These are phyloP conservation scores for Capromys pilorides DNA, from an alignment of 2,797 vertebrate genomes.

Conservation along the genomic window DNA sequence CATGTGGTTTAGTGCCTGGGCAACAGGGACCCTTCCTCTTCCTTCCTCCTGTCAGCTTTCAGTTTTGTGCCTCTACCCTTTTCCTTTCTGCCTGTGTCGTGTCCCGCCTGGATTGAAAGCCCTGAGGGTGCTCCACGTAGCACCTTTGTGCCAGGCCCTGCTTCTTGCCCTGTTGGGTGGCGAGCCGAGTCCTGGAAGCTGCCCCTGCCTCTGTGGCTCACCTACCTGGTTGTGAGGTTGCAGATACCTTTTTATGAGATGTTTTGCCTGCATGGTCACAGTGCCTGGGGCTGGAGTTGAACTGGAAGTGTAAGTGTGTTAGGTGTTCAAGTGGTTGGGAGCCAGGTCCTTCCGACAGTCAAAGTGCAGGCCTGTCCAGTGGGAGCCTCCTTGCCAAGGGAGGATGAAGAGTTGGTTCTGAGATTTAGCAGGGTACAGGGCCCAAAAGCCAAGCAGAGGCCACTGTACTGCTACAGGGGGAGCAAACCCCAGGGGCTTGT, in stretches of 20 bases:
- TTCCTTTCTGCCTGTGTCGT: neutral
- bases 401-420: neutral
- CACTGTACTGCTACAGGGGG: rapidly evolving
- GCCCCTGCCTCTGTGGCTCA: neutral
- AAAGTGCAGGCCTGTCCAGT: neutral
- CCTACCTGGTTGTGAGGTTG: neutral
- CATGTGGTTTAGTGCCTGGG: neutral
- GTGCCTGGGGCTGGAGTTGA: neutral
- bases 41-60: neutral
- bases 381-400: no score
- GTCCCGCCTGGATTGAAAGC: neutral
- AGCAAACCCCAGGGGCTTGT: neutral
- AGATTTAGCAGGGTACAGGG: neutral
- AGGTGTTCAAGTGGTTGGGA: neutral
- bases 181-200: rapidly evolving
- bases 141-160: neutral
- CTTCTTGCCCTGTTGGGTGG: rapidly evolving
- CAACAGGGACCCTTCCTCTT: neutral
- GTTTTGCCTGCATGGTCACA: rapidly evolving
- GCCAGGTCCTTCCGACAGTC: neutral
- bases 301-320: rapidly evolving
- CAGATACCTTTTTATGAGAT: neutral
- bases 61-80: no score
- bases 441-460: neutral
- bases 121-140: neutral